Evolutionary conservation across 2,797 vertebrate species (phyloP), one percentile per base, ranked within the genome.

Genomic region (Fringilla coelebs): DNA sequence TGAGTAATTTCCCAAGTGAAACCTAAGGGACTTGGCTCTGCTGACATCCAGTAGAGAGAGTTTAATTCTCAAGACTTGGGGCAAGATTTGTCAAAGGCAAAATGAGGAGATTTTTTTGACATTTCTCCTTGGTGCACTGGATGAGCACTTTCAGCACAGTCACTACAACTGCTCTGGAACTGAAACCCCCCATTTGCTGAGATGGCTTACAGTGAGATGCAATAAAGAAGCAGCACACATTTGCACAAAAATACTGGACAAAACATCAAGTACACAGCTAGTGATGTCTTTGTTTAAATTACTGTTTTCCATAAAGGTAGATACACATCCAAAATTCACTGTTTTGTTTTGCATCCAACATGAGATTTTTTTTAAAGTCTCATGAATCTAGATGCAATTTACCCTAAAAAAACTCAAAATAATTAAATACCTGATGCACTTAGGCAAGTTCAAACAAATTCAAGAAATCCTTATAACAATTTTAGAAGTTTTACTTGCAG

Each of bases 101-200:
- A 70, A 70, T 1, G 43, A 83, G 26, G 9, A 85, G 83, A 51
- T 49, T 43, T 70, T 82, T 80, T 55, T n/a, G 67, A 55, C 65
- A 10, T 89, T 80, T 88, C 76, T 83, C 60, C 51, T 43, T 21
- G 43, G 19, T 58, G 51, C 17, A 3, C 46, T 58, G 32, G 8
- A 31, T 9, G 36, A 57, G 26, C 46, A 58, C 31, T 73, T 80
- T 62, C 28, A 73, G 86, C 40, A 83, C 31, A 1, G 75, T n/a
- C 41, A 15, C 38, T 26, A 34, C 79, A 9, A 10, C 66, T 24
- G 29, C 48, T 12, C 54, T 57, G 34, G 40, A 68, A 34, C 34
- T 26, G 46, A 26, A 52, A 26, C 8, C 11, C 12, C 36, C 9
- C 0, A 0, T 48, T 61, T 38, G 20, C 18, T 52, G 41, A n/a